phyloP scores from a whole-genome alignment of 2,888 invertebrate genomes.

The Apomyelois bistriatella region DNA sequence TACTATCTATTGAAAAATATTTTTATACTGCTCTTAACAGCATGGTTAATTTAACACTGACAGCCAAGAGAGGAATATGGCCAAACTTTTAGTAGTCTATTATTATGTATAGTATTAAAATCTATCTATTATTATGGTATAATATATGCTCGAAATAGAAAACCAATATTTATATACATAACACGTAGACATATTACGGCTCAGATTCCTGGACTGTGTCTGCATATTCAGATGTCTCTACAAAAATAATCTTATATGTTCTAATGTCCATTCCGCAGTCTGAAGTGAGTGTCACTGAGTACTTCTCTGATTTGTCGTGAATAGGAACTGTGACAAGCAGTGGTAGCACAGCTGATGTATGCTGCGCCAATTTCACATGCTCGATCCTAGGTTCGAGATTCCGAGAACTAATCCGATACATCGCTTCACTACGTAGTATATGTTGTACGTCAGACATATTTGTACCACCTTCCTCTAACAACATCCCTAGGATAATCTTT shows the following conservation, averaged over 20 bases:
- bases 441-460: constrained; percentile 58
- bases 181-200: background rate
- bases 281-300: constrained; percentile 59
- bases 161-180: too few relatives aligned
- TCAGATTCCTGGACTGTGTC: background rate
- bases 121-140: too few relatives aligned
- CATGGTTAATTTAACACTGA: too few relatives aligned
- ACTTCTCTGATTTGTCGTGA: constrained; percentile 52
- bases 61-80: too few relatives aligned
- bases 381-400: constrained; percentile 46
- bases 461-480: constrained; percentile 60
- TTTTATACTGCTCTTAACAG: too few relatives aligned
- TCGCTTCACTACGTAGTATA: constrained; percentile 47
- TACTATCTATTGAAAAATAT: too few relatives aligned
- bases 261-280: constrained; percentile 70
- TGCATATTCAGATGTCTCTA: constrained; percentile 27
- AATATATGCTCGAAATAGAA: too few relatives aligned
- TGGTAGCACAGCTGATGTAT: constrained; percentile 43
- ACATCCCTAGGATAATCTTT: constrained; percentile 55
- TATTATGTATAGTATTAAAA: too few relatives aligned
- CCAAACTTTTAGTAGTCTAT: too few relatives aligned
- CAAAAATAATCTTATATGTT: constrained; percentile 57
- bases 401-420: constrained; percentile 49
- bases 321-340: constrained; percentile 52
- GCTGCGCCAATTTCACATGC: constrained; percentile 46